phyloP scores from a whole-genome alignment of 1,140 invertebrate genomes.

The Plutomurus gul region DNA sequence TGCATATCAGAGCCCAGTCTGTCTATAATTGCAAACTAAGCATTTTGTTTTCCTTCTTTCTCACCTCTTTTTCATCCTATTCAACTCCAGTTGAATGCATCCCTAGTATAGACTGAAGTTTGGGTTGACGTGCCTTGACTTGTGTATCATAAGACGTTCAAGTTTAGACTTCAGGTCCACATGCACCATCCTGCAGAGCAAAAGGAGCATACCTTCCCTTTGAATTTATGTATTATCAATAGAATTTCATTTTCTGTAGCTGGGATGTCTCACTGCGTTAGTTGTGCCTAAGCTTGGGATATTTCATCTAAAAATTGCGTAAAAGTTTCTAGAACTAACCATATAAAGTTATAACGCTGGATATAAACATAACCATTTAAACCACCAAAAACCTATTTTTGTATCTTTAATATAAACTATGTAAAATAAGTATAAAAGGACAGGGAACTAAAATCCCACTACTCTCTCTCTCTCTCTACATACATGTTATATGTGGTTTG shows the following conservation, averaged over 20 bases:
- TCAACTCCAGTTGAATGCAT: not conserved
- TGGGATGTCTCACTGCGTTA: not conserved
- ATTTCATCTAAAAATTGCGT: too few species aligned
- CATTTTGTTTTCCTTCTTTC: constrained; percentile 14
- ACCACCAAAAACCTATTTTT: too few species aligned
- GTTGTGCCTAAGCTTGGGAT: not conserved
- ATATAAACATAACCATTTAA: not conserved
- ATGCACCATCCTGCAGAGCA: not conserved
- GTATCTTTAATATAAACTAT: too few species aligned
- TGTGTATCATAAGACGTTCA: not conserved
- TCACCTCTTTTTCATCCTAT: constrained; percentile 4
- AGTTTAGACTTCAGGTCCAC: not conserved
- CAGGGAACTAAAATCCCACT: too few species aligned
- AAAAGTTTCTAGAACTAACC: too few species aligned
- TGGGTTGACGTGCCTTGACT: constrained; percentile 1
- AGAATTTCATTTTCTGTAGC: constrained; percentile 18
- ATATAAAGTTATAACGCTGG: not conserved
- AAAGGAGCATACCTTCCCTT: not conserved
- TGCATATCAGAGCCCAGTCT: too few species aligned
- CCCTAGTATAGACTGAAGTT: not conserved
- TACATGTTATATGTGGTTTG: too few species aligned
- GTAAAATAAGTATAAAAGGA: too few species aligned
- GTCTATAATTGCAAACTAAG: constrained; percentile 13
- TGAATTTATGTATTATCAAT: constrained; percentile 8
- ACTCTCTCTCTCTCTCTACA: too few species aligned